Conservation (phyloP, 2,113 vertebrate genomes). For the Saccopteryx leptura region DNA sequence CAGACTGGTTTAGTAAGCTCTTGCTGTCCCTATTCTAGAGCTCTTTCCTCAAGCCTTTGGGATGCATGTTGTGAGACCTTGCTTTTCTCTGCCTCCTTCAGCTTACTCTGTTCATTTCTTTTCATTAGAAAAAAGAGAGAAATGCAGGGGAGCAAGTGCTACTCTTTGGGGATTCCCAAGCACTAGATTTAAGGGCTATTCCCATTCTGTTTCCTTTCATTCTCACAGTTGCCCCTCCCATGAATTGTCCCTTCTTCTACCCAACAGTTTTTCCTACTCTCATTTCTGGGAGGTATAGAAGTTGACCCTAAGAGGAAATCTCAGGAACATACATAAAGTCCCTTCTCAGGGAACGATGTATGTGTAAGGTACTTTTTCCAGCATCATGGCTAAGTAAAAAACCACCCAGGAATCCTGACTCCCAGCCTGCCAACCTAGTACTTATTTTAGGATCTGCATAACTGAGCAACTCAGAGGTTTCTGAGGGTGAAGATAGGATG, state of each 20-base stretch:
- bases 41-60: constrained; percentile 7
- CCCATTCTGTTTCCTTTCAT: neutral
- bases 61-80: constrained; percentile 31
- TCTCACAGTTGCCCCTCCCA: neutral
- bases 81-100: neutral
- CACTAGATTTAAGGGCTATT: constrained; percentile 65
- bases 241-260: constrained; percentile 37
- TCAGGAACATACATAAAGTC: constrained; percentile 56
- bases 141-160: neutral
- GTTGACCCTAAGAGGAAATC: constrained; percentile 63
- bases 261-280: constrained; percentile 30
- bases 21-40: constrained; percentile 10
- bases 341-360: constrained; percentile 31
- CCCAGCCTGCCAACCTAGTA: constrained; percentile 19
- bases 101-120: constrained; percentile 33
- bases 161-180: constrained; percentile 32
- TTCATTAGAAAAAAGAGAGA: neutral
- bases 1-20: neutral
- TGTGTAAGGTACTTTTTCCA: constrained; percentile 36
- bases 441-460: constrained; percentile 59
- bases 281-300: constrained; percentile 42
- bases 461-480: constrained; percentile 23
- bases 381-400: constrained; percentile 62
- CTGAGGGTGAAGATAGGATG: constrained; percentile 15
- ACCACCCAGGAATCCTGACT: constrained; percentile 51